Evolutionary conservation across 2,888 invertebrate genomes (phyloP), one percentile per base, ranked within the genome.

Genomic region (Dryobota labecula): DNA sequence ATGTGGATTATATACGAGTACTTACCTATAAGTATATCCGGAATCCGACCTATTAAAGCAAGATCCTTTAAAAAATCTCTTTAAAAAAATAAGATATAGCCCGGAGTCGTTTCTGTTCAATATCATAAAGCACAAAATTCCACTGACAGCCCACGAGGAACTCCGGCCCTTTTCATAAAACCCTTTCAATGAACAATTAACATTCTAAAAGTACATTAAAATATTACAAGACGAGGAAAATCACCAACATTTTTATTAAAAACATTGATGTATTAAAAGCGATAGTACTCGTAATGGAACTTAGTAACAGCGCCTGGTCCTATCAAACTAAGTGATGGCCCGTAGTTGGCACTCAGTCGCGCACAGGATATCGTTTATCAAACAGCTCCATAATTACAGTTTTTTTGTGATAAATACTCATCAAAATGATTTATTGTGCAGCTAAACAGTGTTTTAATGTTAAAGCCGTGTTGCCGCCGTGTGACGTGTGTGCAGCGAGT

Each of bases 151-250:
- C 33, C 9, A 18, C 30, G 13, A 45, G 3, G 20, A 45, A 20
- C 20, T 20, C 20, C 6, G 24, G n/a, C 11, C 43, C 15, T 58
- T 56, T 27, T 33, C 3, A 15, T 27, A 27, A 73, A 57, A 64
- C 36, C 53, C 30, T 65, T 73, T 65, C 8, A 56, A 13, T 53
- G 2, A 24, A 61, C 18, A 63, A 61, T 67, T 33, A 8, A 27
- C 53, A 64, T 60, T 51, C 7, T 64, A 11, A 41, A 54, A 64
- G 8, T 65, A 61, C 47, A 77, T 68, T 61, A 53, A 60, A 33
- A 62, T n/a, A n/a, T 56, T 33, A 68, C 30, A 61, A 56, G 24
- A 24, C 13, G 24, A 41, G n/a, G 41, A 36, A 61, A 64, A 61
- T 41, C 30, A 33, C 45, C 6, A 41, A 49, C 6, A 38, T 24